Evolutionary conservation across 2,888 invertebrate species (phyloP).

Genomic region (Liodrosophila aerea): DNA sequence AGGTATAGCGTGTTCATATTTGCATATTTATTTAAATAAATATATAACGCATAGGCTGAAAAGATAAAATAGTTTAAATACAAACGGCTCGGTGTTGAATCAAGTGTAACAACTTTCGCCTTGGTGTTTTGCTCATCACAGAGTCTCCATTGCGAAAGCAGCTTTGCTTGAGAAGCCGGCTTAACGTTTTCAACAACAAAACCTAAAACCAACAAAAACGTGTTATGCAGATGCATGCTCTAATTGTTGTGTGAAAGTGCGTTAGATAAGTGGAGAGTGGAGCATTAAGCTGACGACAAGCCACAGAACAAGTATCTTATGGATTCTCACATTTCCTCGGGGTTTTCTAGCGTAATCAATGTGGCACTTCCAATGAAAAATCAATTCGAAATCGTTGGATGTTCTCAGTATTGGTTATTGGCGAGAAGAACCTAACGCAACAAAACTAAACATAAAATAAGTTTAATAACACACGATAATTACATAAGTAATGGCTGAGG

Average conservation of each 20-base stretch:
- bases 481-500: conserved; percentile 32
- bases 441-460: conserved; percentile 20
- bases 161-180: conserved; percentile 56
- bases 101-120: conserved; percentile 75
- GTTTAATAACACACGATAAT: background rate
- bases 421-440: conserved; percentile 77
- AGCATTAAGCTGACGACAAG: background rate
- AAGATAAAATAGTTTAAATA: conserved; percentile 3
- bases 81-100: conserved; percentile 5
- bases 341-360: conserved; percentile 82
- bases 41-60: no score
- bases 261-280: conserved; percentile 1
- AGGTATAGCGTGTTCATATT: no score
- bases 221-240: conserved; percentile 46
- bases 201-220: conserved; percentile 38
- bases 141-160: conserved; percentile 80
- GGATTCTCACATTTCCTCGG: no score
- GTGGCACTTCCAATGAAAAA: conserved; percentile 82
- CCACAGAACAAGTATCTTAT: no score
- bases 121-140: conserved; percentile 80
- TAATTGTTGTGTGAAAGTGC: conserved; percentile 53
- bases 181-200: conserved; percentile 25
- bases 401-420: conserved; percentile 83
- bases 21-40: no score
- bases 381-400: conserved; percentile 82